Evolutionary conservation across 2,113 vertebrate genomes (phyloP).

Genomic region (Macroglossus sobrinus): DNA sequence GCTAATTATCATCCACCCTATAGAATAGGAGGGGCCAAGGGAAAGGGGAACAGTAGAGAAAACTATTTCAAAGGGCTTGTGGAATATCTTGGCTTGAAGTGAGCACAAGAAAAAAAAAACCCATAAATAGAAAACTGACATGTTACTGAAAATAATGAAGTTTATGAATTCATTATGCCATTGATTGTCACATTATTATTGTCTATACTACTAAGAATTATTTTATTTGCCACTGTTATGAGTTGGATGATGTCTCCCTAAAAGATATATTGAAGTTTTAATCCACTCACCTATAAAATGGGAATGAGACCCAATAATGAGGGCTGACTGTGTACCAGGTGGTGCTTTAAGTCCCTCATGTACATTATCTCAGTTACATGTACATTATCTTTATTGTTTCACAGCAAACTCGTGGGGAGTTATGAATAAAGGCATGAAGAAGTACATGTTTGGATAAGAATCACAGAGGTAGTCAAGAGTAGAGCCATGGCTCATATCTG

Average conservation of each 20-base stretch:
- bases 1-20: constrained; percentile 33
- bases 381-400: background rate
- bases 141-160: background rate
- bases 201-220: background rate
- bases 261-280: background rate
- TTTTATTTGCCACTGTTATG: background rate
- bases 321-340: background rate
- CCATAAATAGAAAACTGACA: background rate
- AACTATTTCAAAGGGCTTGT: background rate
- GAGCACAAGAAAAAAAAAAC: background rate
- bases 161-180: background rate
- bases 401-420: too few relatives aligned
- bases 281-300: background rate
- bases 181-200: background rate
- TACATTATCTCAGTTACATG: background rate
- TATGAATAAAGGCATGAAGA: background rate
- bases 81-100: background rate
- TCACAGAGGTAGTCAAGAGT: background rate
- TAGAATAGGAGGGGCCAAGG: background rate
- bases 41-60: background rate
- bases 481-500: background rate
- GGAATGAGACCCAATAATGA: background rate
- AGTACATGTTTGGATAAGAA: background rate
- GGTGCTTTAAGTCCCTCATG: background rate
- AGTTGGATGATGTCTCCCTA: background rate